phyloP scores from a whole-genome alignment of 2,888 invertebrate species.

The Synergus gifuensis region DNA sequence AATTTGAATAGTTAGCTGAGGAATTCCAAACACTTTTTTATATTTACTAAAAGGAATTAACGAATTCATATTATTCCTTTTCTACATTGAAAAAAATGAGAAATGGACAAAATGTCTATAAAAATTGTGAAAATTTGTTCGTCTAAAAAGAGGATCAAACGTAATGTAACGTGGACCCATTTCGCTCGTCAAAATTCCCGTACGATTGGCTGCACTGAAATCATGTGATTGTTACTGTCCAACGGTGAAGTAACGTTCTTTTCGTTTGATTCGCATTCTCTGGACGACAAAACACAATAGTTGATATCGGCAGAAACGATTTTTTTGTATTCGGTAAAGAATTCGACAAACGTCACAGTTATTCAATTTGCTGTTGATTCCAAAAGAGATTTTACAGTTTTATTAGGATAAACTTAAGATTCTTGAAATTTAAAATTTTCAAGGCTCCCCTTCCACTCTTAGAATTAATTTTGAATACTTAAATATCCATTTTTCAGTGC shows the following conservation, averaged over 20 bases:
- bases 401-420: neutral
- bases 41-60: neutral
- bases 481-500: too few species aligned
- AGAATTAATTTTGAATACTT: too few species aligned
- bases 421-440: neutral
- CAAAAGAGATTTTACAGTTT: neutral
- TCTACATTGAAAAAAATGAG: neutral
- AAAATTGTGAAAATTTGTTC: neutral
- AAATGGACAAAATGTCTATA: neutral
- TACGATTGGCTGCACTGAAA: neutral
- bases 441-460: too few species aligned
- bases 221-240: slow-evolving; percentile 6
- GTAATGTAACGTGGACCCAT: neutral
- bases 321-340: slow-evolving; percentile 11
- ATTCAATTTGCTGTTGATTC: neutral
- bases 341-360: slow-evolving; percentile 3
- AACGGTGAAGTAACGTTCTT: slow-evolving; percentile 11
- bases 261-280: neutral
- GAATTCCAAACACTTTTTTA: neutral
- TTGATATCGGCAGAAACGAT: slow-evolving; percentile 15
- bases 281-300: neutral
- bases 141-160: neutral
- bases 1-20: neutral
- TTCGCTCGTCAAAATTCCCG: neutral
- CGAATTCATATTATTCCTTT: neutral